Base-by-base conservation (phyloP, 2,797 vertebrate genomes). In the Garrulus glandarius region DNA sequence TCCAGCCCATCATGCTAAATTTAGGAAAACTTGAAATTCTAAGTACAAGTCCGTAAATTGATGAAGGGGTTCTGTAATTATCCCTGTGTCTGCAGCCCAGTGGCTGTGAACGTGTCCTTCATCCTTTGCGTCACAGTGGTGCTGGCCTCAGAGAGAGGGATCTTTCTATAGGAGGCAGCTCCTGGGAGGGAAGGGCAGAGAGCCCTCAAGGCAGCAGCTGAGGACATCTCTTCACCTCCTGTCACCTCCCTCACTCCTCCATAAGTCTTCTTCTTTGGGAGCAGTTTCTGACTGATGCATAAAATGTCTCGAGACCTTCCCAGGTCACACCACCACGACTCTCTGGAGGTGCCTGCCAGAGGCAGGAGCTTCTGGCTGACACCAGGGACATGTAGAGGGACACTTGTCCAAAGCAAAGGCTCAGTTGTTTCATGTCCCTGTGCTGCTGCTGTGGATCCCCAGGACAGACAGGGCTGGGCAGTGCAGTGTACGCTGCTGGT, bases 401-500 rank as follows among this genome's bases (percentile, higher is more conserved):
- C 36, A 18, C 3, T 0, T 12, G 32, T 46, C 20, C 65, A 56
- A 44, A 83, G 30, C 1, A 0, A 74, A 32, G n/a, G 12, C 68
- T 69, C 56, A 26, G 16, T 36, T 44, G 26, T 69, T 67, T 32
- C 1, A 0, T 13, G 8, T 47, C 41, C 59, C 36, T 0, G 0
- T n/a, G 47, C 39, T 76, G 32, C 79, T 85, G 41, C 47, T 80
- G 39, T n/a, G 11, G 46, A 34, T 34, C 24, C 47, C 34, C 36
- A 49, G 46, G 17, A 80, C 52, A 91, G 69, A 19, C 11, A 34
- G 44, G 26, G 19, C 75, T 37, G 41, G 7, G 13, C 34, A 71
- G 34, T 1, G 3, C 39, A 15, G 3, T 0, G 0, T 24, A 11
- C 0, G 0, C 23, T 2, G 1, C 23, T 74, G 23, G 15, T 22